Evolutionary conservation across 2,797 vertebrate genomes (phyloP).

Genomic region (Urophycis tenuis): DNA sequence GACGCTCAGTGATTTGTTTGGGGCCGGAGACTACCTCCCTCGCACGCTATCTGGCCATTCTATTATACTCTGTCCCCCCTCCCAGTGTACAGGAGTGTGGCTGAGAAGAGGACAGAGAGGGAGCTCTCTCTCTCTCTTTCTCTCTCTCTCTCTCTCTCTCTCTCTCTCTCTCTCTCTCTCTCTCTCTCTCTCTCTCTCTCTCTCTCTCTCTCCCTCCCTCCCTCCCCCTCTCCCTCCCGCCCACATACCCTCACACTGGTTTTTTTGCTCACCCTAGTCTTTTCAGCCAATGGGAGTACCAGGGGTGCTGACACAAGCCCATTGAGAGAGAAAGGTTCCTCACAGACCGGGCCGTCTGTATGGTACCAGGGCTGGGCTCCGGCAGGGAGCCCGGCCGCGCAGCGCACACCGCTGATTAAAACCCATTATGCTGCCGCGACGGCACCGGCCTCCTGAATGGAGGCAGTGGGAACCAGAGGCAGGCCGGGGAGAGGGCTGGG

Average conservation of each 20-base stretch:
- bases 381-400: slow-evolving; percentile 48
- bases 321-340: slow-evolving; percentile 21
- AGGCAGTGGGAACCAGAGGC: slow-evolving; percentile 22
- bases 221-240: not conserved
- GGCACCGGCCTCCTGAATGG: slow-evolving; percentile 41
- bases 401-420: slow-evolving; percentile 56
- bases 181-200: not conserved
- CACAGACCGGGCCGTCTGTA: slow-evolving; percentile 30
- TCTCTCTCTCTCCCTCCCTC: not conserved
- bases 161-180: not conserved
- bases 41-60: too few relatives aligned
- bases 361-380: slow-evolving; percentile 36
- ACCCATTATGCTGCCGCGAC: slow-evolving; percentile 54
- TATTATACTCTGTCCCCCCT: not conserved
- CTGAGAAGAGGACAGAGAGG: too few relatives aligned
- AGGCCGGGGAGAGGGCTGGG: slow-evolving; percentile 16
- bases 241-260: not conserved
- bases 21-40: too few relatives aligned
- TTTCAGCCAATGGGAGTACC: slow-evolving; percentile 42
- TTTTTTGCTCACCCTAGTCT: slow-evolving; percentile 21
- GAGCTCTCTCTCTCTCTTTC: not conserved
- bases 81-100: not conserved
- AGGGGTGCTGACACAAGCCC: slow-evolving; percentile 26
- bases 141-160: not conserved
- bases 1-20: slow-evolving; percentile 33